A percentile compares a stretch with the other conserved stretches of the same genome.
Conservation (phyloP, 2,797 vertebrate species). For the Sphenodon punctatus region DNA sequence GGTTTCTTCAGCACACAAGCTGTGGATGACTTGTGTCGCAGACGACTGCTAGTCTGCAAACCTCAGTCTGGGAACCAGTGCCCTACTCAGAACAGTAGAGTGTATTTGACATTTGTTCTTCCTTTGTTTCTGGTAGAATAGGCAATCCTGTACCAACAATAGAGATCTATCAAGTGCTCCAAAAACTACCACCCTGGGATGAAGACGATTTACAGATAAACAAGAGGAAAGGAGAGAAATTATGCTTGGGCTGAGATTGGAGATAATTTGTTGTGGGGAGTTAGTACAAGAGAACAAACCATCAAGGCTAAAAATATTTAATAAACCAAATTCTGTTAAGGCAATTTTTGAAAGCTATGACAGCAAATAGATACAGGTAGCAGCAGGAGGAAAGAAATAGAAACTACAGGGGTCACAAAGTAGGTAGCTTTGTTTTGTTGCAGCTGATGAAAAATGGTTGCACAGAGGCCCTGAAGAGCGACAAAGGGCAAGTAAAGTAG, state of each 20-base stretch:
- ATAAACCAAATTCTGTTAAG: not conserved
- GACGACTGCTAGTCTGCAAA: too few species aligned
- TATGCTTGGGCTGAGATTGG: not conserved
- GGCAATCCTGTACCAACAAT: not conserved
- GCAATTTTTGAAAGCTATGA: not conserved
- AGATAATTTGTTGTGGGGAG: not conserved
- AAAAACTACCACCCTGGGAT: not conserved
- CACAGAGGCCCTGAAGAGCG: not conserved
- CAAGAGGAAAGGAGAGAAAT: not conserved
- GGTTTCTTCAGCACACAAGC: too few species aligned
- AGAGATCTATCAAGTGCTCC: not conserved
- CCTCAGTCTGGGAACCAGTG: too few species aligned
- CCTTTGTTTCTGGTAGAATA: not conserved
- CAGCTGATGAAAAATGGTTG: not conserved
- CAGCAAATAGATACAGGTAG: not conserved
- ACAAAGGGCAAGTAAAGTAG: not conserved
- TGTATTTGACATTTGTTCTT: not conserved
- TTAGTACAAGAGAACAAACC: not conserved
- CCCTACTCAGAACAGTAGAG: too few species aligned
- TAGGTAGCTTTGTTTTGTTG: not conserved
- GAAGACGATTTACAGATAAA: not conserved
- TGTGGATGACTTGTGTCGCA: too few species aligned
- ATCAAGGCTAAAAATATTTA: not conserved
- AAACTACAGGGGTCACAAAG: not conserved
- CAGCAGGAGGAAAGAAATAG: not conserved